phyloP scores from a whole-genome alignment of 2,113 vertebrate genomes.

The Apistogramma diplotaenia region DNA sequence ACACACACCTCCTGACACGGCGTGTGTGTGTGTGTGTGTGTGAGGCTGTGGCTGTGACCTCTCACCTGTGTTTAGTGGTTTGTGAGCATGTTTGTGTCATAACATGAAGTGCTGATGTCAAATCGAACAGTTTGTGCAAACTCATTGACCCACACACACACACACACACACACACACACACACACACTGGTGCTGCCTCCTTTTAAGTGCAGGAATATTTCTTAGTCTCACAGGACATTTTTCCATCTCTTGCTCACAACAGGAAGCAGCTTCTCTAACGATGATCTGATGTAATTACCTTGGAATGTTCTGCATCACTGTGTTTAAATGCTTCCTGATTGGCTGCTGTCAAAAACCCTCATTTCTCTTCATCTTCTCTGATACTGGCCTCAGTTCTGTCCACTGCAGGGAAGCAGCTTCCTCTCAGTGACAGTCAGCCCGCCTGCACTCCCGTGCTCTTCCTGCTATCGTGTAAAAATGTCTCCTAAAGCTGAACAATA shows the following conservation, averaged over 20 bases:
- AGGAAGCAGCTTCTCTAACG: constrained; percentile 43
- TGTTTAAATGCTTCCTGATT: neutral
- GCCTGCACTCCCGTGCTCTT: too few relatives aligned
- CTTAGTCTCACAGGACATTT: constrained; percentile 28
- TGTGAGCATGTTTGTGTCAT: constrained; percentile 23
- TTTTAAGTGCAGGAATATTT: constrained; percentile 18
- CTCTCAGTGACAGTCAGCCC: too few relatives aligned
- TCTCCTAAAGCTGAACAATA: neutral
- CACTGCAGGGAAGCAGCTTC: neutral
- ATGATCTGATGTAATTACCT: constrained; percentile 17
- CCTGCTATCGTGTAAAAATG: too few relatives aligned
- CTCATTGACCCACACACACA: constrained; percentile 1
- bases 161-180: constrained; percentile 6
- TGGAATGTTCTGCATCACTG: constrained; percentile 4
- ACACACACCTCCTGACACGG: neutral
- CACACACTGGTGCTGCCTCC: neutral
- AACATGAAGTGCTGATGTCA: constrained; percentile 29
- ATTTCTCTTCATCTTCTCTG: too few relatives aligned
- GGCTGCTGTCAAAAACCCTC: too few relatives aligned
- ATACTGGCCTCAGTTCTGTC: fast-evolving
- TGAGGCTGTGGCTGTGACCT: neutral
- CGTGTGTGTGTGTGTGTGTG: too few relatives aligned
- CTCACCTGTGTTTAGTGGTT: constrained; percentile 13
- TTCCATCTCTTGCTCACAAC: constrained; percentile 47
- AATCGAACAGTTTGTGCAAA: constrained; percentile 16